These are phyloP conservation scores for Grapholita molesta DNA, from an alignment of 1,140 invertebrate species.

Conservation along the genomic window DNA sequence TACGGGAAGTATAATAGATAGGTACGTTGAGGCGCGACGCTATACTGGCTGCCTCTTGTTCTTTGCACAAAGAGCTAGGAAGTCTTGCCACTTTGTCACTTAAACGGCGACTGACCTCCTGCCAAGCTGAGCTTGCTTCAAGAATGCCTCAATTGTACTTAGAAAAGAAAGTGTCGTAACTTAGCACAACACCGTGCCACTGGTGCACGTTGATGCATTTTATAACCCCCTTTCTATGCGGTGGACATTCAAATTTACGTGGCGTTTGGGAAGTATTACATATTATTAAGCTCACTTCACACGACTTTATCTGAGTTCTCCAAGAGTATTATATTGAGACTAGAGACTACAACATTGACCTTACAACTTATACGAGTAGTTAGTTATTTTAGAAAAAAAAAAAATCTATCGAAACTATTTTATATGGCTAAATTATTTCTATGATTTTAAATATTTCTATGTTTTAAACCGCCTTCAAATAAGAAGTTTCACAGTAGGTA, in stretches of 20 bases:
- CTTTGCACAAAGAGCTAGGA: not conserved
- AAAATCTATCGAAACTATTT: no score
- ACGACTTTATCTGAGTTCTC: not conserved
- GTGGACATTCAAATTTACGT: not conserved
- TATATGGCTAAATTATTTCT: no score
- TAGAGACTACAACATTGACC: no score
- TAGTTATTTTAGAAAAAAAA: no score
- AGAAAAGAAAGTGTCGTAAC: slow-evolving; percentile 14
- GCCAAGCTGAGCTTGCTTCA: not conserved
- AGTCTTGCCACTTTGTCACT: not conserved
- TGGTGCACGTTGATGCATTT: slow-evolving; percentile 11
- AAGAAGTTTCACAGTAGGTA: no score
- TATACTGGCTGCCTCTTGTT: not conserved
- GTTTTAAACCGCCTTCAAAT: no score
- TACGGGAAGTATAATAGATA: no score
- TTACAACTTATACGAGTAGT: no score
- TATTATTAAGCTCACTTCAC: not conserved
- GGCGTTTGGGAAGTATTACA: not conserved
- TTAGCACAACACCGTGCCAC: not conserved
- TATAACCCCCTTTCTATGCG: slow-evolving; percentile 10
- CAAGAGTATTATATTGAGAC: not conserved
- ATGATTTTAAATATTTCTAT: no score
- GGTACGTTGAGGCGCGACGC: not conserved
- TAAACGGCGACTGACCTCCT: not conserved
- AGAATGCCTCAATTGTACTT: slow-evolving; percentile 14